Percentiles rank a stretch among this genome's conserved stretches.
Conservation (phyloP, 2,113 vertebrate genomes). For the Brachyistius frenatus region DNA sequence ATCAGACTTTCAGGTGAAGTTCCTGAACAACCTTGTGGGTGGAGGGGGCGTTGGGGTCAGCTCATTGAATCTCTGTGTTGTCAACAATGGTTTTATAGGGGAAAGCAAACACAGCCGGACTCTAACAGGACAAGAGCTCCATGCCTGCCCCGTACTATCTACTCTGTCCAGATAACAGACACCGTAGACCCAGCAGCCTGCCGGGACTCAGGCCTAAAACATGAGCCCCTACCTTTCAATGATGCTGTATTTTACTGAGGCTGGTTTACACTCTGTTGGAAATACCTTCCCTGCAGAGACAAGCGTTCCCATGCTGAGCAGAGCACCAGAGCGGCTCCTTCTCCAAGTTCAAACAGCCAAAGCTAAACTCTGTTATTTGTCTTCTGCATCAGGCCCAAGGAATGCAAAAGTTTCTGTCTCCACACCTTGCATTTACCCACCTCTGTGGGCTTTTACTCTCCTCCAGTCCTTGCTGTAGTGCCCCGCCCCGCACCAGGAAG, state of each 20-base stretch:
- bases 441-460: not conserved
- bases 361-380: constrained; percentile 41
- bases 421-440: constrained; percentile 1
- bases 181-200: constrained; percentile 7
- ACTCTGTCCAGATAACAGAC: constrained; percentile 30
- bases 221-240: constrained; percentile 33
- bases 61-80: constrained; percentile 5
- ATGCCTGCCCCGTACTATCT: constrained; percentile 9
- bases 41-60: not conserved
- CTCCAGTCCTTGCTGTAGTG: not conserved
- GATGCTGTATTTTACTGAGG: constrained; percentile 24
- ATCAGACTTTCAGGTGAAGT: not conserved
- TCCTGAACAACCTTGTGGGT: constrained; percentile 3
- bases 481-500: no score
- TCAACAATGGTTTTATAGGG: constrained; percentile 1
- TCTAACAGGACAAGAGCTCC: not conserved
- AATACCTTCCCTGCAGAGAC: constrained; percentile 45
- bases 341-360: constrained; percentile 36
- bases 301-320: constrained; percentile 30
- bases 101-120: constrained; percentile 21
- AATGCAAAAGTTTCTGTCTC: constrained; percentile 20
- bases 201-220: constrained; percentile 32
- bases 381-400: constrained; percentile 28
- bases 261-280: constrained; percentile 43
- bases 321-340: constrained; percentile 4